Percentiles rank a stretch among this genome's conserved stretches.
Conservation (phyloP, 1,140 invertebrate genomes). For the Drosophila santomea region DNA sequence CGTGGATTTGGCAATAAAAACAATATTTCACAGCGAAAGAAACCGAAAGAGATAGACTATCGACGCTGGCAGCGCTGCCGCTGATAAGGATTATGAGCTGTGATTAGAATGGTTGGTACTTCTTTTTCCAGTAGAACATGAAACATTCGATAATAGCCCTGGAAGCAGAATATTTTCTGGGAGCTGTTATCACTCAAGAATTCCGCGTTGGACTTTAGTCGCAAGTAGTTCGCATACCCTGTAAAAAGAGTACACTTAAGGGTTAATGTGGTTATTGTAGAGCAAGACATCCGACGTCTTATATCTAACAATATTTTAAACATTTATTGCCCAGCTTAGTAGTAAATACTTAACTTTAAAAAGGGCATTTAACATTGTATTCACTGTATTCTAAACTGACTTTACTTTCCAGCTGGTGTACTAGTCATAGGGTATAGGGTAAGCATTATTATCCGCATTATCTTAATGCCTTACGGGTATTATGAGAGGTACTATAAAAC, state of each 20-base stretch:
- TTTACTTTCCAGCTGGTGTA: neutral
- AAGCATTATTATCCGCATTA: conserved; percentile 2
- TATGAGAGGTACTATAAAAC: conserved; percentile 37
- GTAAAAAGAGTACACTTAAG: neutral
- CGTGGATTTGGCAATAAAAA: neutral
- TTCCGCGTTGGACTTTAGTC: conserved; percentile 45
- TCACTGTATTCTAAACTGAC: too few species aligned
- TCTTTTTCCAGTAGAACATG: conserved; percentile 30
- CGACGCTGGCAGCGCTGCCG: conserved; percentile 17
- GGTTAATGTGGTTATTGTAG: neutral
- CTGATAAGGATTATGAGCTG: conserved; percentile 53
- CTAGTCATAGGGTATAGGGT: conserved; percentile 6
- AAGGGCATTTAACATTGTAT: too few species aligned
- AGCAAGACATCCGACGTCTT: too few species aligned
- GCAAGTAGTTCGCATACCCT: conserved; percentile 41
- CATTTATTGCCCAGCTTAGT: too few species aligned
- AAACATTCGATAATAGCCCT: conserved; percentile 52
- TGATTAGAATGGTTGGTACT: conserved; percentile 33
- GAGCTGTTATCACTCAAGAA: conserved; percentile 42
- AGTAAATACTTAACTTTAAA: too few species aligned
- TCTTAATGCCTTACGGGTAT: conserved; percentile 26
- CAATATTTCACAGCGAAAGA: conserved; percentile 4
- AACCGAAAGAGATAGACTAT: conserved; percentile 1
- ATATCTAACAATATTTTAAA: too few species aligned
- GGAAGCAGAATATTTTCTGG: conserved; percentile 38